Evolutionary conservation across 35 echinoderm and acorn worm species (phyloP), one percentile per base, ranked within the genome.

Genomic region (Diadema setosum): DNA sequence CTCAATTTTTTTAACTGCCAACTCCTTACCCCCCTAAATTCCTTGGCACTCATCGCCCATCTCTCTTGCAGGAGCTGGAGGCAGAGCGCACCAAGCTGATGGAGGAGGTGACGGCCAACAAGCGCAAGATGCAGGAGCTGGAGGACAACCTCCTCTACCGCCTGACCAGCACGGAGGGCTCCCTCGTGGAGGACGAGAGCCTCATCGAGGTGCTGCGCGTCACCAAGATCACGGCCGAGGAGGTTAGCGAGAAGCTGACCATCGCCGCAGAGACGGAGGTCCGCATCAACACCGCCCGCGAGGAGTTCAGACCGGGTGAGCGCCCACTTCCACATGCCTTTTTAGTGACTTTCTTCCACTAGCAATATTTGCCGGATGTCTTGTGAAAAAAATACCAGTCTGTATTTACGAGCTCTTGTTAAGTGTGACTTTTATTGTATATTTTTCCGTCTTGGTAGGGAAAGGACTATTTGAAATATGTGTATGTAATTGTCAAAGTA

Each of bases 41-140:
- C n/a, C n/a, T n/a, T n/a, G n/a, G n/a, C n/a, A n/a, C n/a, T n/a
- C n/a, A n/a, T 16, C 18, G 2, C 35, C 17, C 15, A 56, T 58
- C 45, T 36, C 6, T 23, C 16, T 81, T 87, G 37, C 70, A 98
- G 91, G 95, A 98, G 85, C 89, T 98, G 3, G 95, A 98, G 49
- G 84, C 95, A 0, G 95, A 98, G 44, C 84, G 95, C 35, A 91
- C 86, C 42, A 98, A 98, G 55, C 85, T 98, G 84, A 98, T 98
- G 95, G 95, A 98, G 70, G 95, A 98, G 64, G 95, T 98, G 15
- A 98, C 91, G n/a, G 91, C 91, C 31, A 98, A 98, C 84, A 94
- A 94, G 59, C 85, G 91, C 23, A 98, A 98, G 86, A 98, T 98
- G 95, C 95, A 98, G 67, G 95, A 98, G 42, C 85, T 98, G 15